These are phyloP conservation scores for Saguinus midas DNA, from an alignment of 2,113 vertebrate genomes.

Conservation along the genomic window DNA sequence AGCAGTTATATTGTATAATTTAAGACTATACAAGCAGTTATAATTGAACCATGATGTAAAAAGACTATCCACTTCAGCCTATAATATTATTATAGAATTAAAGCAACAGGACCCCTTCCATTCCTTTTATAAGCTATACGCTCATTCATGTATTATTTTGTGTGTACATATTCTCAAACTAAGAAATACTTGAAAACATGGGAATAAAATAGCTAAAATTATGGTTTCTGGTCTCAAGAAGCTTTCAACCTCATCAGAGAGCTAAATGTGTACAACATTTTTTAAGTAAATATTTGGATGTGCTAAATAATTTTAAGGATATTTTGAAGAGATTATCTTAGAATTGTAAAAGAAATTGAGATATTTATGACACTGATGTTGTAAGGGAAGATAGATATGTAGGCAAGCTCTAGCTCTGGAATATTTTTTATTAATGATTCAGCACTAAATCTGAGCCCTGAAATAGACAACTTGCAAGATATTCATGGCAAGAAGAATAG, in stretches of 20 bases:
- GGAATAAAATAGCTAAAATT: background rate
- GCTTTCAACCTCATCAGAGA: background rate
- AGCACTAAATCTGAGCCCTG: background rate
- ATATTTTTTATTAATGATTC: slow-evolving; percentile 15
- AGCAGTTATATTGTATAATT: background rate
- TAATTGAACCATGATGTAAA: background rate
- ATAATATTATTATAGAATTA: background rate
- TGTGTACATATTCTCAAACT: background rate
- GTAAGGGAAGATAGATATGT: background rate
- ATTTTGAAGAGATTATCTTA: background rate
- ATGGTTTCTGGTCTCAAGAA: background rate
- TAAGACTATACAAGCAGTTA: background rate
- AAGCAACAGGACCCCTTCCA: background rate
- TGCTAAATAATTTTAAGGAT: background rate
- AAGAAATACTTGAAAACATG: background rate
- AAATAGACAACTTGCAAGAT: background rate
- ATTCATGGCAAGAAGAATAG: background rate
- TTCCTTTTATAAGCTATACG: background rate
- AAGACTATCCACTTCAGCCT: background rate
- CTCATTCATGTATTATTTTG: background rate
- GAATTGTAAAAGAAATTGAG: background rate
- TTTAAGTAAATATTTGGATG: background rate
- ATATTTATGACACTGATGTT: background rate
- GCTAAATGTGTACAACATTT: background rate
- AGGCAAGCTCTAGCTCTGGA: background rate